Percentiles rank a stretch among this genome's conserved stretches.
phyloP scores from a whole-genome alignment of 2,113 vertebrate species.

The Petroica traversi region DNA sequence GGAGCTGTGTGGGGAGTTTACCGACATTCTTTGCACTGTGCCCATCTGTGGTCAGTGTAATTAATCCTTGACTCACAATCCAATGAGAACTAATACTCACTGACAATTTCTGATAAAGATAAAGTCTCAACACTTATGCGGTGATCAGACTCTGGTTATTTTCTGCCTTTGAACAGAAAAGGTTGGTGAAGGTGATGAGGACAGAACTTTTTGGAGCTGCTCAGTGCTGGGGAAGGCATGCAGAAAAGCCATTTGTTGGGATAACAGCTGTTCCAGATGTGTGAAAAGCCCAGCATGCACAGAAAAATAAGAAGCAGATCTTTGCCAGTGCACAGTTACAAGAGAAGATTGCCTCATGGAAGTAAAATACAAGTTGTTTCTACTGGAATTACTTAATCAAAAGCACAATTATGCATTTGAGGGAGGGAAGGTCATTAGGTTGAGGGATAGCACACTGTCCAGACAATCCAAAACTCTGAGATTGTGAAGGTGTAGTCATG shows the following conservation, averaged over 20 bases:
- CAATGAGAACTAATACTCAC: not conserved
- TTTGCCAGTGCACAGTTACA: not conserved
- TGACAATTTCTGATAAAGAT: not conserved
- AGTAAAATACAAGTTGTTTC: not conserved
- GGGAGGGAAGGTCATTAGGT: not conserved
- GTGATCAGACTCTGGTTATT: not conserved
- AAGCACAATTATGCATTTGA: not conserved
- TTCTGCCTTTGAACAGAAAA: not conserved
- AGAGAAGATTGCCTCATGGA: not conserved
- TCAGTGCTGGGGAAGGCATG: accelerated
- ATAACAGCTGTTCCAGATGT: not conserved
- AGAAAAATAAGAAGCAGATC: not conserved
- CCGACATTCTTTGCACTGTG: not conserved
- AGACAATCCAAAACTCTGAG: not conserved
- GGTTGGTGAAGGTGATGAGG: not conserved
- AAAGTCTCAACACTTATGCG: not conserved
- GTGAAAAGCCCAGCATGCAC: not conserved
- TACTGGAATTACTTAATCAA: not conserved
- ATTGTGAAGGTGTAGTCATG: not conserved
- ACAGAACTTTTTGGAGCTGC: not conserved
- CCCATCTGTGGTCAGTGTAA: slow-evolving; percentile 67
- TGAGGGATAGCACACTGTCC: accelerated
- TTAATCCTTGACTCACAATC: not conserved
- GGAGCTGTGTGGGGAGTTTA: slow-evolving; percentile 38
- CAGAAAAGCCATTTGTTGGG: not conserved